Base-by-base conservation (phyloP, 1,140 invertebrate species). In the Drosophila orosa region DNA sequence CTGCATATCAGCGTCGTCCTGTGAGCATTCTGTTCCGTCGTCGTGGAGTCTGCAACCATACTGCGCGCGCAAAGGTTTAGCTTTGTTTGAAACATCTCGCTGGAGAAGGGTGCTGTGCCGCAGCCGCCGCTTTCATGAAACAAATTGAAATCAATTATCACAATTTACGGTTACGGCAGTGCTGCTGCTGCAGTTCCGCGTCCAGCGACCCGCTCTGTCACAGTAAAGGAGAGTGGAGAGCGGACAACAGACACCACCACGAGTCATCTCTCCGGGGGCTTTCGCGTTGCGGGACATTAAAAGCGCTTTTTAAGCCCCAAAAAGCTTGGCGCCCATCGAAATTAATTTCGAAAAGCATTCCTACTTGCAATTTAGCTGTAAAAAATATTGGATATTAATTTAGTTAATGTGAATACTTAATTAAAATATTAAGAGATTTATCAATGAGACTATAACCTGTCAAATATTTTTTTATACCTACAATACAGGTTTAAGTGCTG, bases 141-240 rank as follows among this genome's bases (percentile, higher is more conserved):
- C 68, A 67, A 85, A 85, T 85, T 85, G 68, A 81, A 77, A 55
- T 77, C 74, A 77, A 77, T 77, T 77, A 61, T 35, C 40, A 56
- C 73, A 77, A 77, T 77, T 77, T 69, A 77, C 37, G 29, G 35
- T 29, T 56, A 47, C 29, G 33, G 24, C 19, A 24, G 39, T 35
- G 24, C 24, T 63, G 68, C 24, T 63, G 68, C 69, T 63, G 68
- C 69, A 61, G 73, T 54, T 52, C 58, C 37, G 37, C 66, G 52
- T 58, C 66, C 67, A 71, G 40, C 61, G 24, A 58, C 25, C 40
- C 33, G 27, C 40, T 27, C 22, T 62, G 54, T 39, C n/a, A 27
- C 19, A 22, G 29, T 19, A 47, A 39, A 47, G 39, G 57, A 33
- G 39, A 59, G 48, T 5, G 24, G 24, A 56, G 50, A 61, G 54